These are phyloP conservation scores for Lasioglossum malachurum DNA, from an alignment of 2,888 invertebrate genomes.

Conservation along the genomic window DNA sequence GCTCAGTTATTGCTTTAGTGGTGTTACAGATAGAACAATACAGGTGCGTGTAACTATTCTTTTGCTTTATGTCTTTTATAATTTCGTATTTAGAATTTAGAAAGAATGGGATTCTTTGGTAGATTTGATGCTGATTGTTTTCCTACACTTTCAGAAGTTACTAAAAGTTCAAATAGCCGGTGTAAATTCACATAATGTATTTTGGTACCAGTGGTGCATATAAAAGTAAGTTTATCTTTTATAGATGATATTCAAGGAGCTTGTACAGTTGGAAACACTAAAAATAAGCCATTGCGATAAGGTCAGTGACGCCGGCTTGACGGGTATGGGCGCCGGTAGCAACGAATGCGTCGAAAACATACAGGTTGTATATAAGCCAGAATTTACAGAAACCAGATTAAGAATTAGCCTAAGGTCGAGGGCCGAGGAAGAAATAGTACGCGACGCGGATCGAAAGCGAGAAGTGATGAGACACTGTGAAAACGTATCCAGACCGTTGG, in stretches of 20 bases:
- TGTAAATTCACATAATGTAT: conserved; percentile 33
- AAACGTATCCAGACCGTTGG: conserved; percentile 80
- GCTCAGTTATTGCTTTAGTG: conserved; percentile 89
- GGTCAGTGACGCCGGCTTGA: conserved; percentile 90
- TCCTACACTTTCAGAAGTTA: conserved; percentile 30
- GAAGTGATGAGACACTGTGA: conserved; percentile 88
- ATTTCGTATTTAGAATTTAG: background rate
- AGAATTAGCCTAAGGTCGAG: conserved; percentile 88
- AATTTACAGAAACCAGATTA: conserved; percentile 69
- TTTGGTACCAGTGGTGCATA: conserved; percentile 33
- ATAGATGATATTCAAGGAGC: conserved; percentile 89
- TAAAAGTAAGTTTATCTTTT: conserved; percentile 56
- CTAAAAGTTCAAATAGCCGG: conserved; percentile 31
- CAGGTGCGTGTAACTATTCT: conserved; percentile 60
- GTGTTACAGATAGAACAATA: conserved; percentile 89
- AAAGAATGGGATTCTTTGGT: background rate
- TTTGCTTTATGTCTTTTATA: background rate
- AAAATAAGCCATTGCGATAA: conserved; percentile 89
- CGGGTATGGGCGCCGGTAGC: conserved; percentile 86
- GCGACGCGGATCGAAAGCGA: conserved; percentile 88
- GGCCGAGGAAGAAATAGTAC: conserved; percentile 90
- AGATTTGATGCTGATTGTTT: conserved; percentile 24
- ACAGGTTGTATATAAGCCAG: conserved; percentile 32
- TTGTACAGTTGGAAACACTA: conserved; percentile 87
- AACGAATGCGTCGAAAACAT: conserved; percentile 23